Evolutionary conservation across 2,888 invertebrate species (phyloP).

Genomic region (Incurvaria masculella): DNA sequence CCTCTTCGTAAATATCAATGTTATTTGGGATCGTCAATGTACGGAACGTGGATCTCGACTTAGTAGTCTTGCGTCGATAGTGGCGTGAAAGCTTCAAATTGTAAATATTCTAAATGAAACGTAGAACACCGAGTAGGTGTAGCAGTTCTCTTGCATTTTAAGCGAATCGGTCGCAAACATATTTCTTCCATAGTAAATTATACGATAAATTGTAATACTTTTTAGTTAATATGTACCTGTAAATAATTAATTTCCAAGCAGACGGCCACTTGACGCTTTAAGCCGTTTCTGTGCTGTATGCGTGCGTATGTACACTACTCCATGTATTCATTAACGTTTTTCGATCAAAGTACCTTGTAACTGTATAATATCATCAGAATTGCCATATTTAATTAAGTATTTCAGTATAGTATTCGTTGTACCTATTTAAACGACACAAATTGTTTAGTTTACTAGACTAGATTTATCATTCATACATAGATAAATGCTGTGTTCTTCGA

Average conservation of each 20-base stretch:
- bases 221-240: constrained; percentile 24
- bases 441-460: background rate
- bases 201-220: constrained; percentile 26
- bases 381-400: background rate
- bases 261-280: no score
- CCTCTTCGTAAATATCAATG: background rate
- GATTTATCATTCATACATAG: background rate
- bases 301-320: background rate
- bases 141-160: constrained; percentile 33
- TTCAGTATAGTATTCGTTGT: background rate
- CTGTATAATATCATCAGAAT: background rate
- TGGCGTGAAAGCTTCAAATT: constrained; percentile 24
- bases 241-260: constrained; percentile 39
- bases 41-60: background rate
- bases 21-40: background rate
- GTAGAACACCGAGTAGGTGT: constrained; percentile 29
- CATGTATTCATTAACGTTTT: background rate
- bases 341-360: background rate
- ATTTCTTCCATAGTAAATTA: constrained; percentile 47
- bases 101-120: constrained; percentile 47
- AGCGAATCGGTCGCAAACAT: constrained; percentile 32
- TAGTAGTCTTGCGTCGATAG: background rate
- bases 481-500: background rate
- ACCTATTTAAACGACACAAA: background rate
- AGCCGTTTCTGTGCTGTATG: no score